Conservation (phyloP, 2,797 vertebrate species). For the Halcyon chelicuti region DNA sequence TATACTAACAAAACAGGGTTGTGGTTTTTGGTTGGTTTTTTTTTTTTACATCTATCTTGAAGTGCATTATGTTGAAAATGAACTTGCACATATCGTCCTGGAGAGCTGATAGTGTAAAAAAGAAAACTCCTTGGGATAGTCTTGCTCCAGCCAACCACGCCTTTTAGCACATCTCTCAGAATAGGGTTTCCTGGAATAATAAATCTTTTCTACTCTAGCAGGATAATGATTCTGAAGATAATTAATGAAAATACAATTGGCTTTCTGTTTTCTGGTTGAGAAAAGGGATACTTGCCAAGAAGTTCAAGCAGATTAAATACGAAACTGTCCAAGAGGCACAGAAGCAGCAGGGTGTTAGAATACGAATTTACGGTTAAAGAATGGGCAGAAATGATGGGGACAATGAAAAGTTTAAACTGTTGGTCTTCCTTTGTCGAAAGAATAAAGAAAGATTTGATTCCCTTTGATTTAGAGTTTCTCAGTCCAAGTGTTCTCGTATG, state of each 20-base stretch:
- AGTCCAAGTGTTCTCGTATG: not conserved
- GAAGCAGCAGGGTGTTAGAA: not conserved
- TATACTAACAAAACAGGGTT: not conserved
- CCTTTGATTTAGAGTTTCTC: not conserved
- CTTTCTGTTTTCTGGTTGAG: constrained; percentile 3
- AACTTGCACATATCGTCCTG: not conserved
- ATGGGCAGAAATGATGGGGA: not conserved
- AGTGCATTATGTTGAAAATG: not conserved
- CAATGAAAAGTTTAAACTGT: not conserved
- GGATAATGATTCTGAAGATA: not conserved
- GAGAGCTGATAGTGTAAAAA: not conserved
- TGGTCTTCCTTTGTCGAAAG: not conserved
- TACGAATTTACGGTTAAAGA: not conserved
- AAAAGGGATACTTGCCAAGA: not conserved
- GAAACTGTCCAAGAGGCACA: not conserved
- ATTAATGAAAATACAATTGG: not conserved
- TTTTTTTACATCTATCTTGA: not conserved
- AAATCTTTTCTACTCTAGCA: not conserved
- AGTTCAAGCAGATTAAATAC: not conserved
- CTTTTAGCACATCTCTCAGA: not conserved
- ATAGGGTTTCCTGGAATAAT: not conserved
- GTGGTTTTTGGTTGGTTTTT: not conserved
- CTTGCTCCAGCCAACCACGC: not conserved
- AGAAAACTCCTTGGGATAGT: not conserved
- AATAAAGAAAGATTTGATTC: not conserved